These are phyloP conservation scores for Melitaea athalia DNA, from an alignment of 2,888 invertebrate species.

Conservation along the genomic window DNA sequence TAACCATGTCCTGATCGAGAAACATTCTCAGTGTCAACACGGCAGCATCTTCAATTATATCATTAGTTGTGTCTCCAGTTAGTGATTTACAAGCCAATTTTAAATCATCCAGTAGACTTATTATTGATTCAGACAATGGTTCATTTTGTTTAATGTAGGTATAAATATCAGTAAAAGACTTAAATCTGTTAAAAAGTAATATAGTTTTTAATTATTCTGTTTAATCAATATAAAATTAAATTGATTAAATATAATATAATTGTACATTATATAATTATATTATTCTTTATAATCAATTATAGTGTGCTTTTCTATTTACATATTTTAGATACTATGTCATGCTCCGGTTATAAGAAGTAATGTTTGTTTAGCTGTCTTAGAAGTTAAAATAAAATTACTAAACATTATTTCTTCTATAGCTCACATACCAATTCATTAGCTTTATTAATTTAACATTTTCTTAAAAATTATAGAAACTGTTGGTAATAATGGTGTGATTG, in stretches of 20 bases:
- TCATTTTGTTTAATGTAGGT: slow-evolving; percentile 68
- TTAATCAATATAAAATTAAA: not conserved
- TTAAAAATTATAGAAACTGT: not conserved
- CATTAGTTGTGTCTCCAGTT: slow-evolving; percentile 81
- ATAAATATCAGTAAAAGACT: slow-evolving; percentile 77
- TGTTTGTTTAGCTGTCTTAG: too few relatives aligned
- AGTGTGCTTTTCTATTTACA: too few relatives aligned
- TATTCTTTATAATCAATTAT: too few relatives aligned
- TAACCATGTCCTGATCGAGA: slow-evolving; percentile 82
- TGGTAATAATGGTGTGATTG: too few relatives aligned
- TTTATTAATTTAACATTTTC: not conserved
- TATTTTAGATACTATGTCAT: too few relatives aligned
- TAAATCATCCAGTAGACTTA: slow-evolving; percentile 58
- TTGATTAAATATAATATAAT: too few relatives aligned
- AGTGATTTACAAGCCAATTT: slow-evolving; percentile 65
- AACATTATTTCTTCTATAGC: too few relatives aligned
- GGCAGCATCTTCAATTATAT: slow-evolving; percentile 84
- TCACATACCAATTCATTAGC: too few relatives aligned
- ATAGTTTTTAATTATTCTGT: slow-evolving; percentile 21
- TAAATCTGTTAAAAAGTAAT: slow-evolving; percentile 62
- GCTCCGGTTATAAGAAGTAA: too few relatives aligned
- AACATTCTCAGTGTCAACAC: slow-evolving; percentile 84
- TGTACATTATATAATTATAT: too few relatives aligned
- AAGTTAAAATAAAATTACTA: too few relatives aligned
- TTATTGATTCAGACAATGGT: slow-evolving; percentile 52